A percentile compares a stretch with the other conserved stretches of the same genome.
Evolutionary conservation across 2,113 vertebrate species (phyloP).

Genomic region (Gallinago jamesoni): DNA sequence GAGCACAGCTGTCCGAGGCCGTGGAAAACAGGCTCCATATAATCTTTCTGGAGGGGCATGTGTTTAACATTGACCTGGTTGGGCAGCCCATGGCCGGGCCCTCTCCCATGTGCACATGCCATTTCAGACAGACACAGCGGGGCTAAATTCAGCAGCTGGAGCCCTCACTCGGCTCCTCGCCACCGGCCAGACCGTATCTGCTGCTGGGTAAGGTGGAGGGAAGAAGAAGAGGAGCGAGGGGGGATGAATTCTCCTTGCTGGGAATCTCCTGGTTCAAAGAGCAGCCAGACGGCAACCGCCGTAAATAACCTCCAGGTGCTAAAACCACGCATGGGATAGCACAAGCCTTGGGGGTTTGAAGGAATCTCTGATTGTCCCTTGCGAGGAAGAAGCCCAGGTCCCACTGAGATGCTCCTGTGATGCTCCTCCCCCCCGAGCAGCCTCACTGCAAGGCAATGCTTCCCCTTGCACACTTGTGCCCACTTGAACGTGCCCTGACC

Average conservation of each 20-base stretch:
- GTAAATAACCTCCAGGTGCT: background rate
- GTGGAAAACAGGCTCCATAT: background rate
- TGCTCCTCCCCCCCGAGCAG: background rate
- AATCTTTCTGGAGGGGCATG: background rate
- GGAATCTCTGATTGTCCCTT: background rate
- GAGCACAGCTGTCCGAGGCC: constrained; percentile 22
- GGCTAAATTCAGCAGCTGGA: background rate
- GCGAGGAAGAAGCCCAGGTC: background rate
- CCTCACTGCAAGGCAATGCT: rapidly evolving
- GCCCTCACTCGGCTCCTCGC: background rate
- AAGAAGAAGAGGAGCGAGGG: background rate
- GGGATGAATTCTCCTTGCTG: background rate
- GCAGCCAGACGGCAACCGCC: background rate
- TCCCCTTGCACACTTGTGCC: background rate
- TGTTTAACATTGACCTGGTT: background rate
- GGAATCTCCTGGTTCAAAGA: background rate
- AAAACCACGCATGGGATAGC: background rate
- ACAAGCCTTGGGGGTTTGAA: background rate
- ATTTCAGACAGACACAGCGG: background rate
- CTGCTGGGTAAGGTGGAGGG: background rate
- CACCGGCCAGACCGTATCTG: rapidly evolving
- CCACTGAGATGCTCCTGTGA: background rate
- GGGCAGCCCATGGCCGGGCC: background rate
- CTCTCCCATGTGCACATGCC: background rate
- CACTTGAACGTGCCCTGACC: background rate